Percentiles rank a stretch among this genome's conserved stretches.
These are phyloP conservation scores for Eospalax fontanierii DNA, from an alignment of 2,797 vertebrate genomes.

Conservation along the genomic window DNA sequence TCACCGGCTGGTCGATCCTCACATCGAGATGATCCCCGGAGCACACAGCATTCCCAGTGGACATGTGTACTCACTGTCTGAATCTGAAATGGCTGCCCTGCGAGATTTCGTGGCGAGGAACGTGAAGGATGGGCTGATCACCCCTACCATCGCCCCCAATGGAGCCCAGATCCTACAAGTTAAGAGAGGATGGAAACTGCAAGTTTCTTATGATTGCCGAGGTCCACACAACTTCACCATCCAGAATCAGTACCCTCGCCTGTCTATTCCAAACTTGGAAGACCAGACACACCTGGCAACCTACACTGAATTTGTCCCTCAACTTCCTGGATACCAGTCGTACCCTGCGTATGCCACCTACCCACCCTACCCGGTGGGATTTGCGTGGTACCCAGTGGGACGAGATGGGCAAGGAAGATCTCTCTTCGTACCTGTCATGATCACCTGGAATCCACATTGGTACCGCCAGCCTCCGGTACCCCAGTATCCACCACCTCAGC, in stretches of 20 bases:
- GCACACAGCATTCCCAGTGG: slow-evolving; percentile 81
- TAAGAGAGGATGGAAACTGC: slow-evolving; percentile 84
- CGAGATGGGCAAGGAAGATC: slow-evolving; percentile 77
- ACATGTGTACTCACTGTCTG: slow-evolving; percentile 79
- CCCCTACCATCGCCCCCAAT: slow-evolving; percentile 70
- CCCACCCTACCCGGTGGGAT: slow-evolving; percentile 79
- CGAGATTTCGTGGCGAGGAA: slow-evolving; percentile 82
- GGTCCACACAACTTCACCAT: slow-evolving; percentile 77
- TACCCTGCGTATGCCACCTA: slow-evolving; percentile 55
- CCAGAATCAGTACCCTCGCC: slow-evolving; percentile 80
- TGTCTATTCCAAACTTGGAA: slow-evolving; percentile 79
- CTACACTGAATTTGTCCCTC: slow-evolving; percentile 74
- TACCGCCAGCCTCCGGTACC: slow-evolving; percentile 79
- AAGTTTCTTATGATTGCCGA: slow-evolving; percentile 79
- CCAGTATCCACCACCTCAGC: slow-evolving; percentile 59
- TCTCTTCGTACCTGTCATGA: slow-evolving; percentile 77
- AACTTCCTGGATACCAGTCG: slow-evolving; percentile 67
- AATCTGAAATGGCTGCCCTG: slow-evolving; percentile 80
- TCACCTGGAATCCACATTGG: slow-evolving; percentile 82
- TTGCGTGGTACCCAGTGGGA: slow-evolving; percentile 83
- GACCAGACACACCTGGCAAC: slow-evolving; percentile 83
- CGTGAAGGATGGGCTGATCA: slow-evolving; percentile 80
- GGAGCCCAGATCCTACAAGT: slow-evolving; percentile 83
- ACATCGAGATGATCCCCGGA: slow-evolving; percentile 80
- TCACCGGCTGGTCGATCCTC: slow-evolving; percentile 69